Base-by-base conservation (phyloP, 2,797 vertebrate genomes). In the Oophaga sylvatica region DNA sequence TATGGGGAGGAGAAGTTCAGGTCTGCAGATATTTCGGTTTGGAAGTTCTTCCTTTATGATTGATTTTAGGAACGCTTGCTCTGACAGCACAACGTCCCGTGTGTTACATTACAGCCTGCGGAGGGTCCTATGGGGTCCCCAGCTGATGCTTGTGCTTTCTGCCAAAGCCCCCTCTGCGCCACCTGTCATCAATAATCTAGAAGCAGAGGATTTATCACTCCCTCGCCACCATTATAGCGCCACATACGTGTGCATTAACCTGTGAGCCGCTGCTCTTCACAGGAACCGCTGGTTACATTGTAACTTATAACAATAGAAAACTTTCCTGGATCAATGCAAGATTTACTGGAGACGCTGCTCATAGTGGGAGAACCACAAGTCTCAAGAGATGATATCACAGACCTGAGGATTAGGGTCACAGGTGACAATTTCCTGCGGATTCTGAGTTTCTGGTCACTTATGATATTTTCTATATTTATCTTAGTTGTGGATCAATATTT, bases 131-230 rank as follows among this genome's bases (percentile, higher is more conserved):
- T 4, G 11, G 35, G 15, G 80, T 26, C 60, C 16, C 68, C 80
- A 17, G 80, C 12, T 45, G 17, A 41, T 10, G 6, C 5, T 65
- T n/a, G 15, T 45, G 1, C 17, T 45, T 20, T 48, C 35, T 22
- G 22, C 1, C 3, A 11, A 29, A 35, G 11, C 29, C 20, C 35
- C 57, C 57, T 4, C 31, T 26, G 1, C 41, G 9, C 11, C 35
- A 5, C 22, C 60, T 81, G 80, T 48, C 80, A n/a, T 22, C 35
- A 2, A 67, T 48, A 48, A 65, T 81, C 22, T 81, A 80, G 26
- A 35, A 63, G 78, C 26, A 6, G 79, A 81, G 76, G 19, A 48
- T 65, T 65, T 48, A 81, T 81, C n/a, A 81, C 60, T 1, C 78
- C 13, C 59, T 45, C 1, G 20, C 19, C 31, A 63, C 35, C 57